Evolutionary conservation across 2,888 invertebrate species (phyloP).

Genomic region (Hypselothyrea guttata): DNA sequence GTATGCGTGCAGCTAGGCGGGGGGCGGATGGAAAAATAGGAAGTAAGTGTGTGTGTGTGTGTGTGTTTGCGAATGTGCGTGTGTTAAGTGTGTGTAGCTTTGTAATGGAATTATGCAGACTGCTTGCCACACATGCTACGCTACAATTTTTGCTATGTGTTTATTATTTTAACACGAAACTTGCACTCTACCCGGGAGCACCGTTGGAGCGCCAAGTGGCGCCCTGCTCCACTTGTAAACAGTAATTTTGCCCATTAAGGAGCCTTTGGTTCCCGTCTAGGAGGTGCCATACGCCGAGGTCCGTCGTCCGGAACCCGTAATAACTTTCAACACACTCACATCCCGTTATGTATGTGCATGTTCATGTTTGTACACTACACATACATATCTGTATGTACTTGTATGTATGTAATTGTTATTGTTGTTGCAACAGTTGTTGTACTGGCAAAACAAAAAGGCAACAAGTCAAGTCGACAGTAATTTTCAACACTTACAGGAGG

Average conservation of each 20-base stretch:
- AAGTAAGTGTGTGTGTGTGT: background rate
- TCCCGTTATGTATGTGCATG: slow-evolving; percentile 15
- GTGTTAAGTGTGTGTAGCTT: slow-evolving; percentile 28
- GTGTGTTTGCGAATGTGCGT: background rate
- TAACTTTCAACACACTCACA: slow-evolving; percentile 58
- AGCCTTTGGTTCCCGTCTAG: slow-evolving; percentile 33
- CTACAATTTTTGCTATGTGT: slow-evolving; percentile 73
- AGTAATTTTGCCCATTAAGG: slow-evolving; percentile 77
- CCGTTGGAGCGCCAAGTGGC: slow-evolving; percentile 8
- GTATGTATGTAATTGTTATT: slow-evolving; percentile 50
- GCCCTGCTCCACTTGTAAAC: slow-evolving; percentile 68
- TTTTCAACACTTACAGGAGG: slow-evolving; percentile 72
- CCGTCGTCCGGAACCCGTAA: slow-evolving; percentile 48
- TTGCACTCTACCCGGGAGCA: slow-evolving; percentile 48
- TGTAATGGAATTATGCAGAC: slow-evolving; percentile 69
- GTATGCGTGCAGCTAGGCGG: background rate
- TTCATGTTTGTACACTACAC: slow-evolving; percentile 2
- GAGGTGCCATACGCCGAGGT: slow-evolving; percentile 20
- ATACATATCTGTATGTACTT: slow-evolving; percentile 12
- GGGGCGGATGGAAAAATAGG: too few species aligned
- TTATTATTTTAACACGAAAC: slow-evolving; percentile 78
- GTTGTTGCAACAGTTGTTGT: slow-evolving; percentile 41
- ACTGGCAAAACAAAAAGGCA: slow-evolving; percentile 70
- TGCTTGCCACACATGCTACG: slow-evolving; percentile 51
- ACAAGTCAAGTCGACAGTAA: slow-evolving; percentile 78